Percentiles rank a stretch among this genome's conserved stretches.
Conservation (phyloP, 1,140 invertebrate species). For the Archivesica marissinica region DNA sequence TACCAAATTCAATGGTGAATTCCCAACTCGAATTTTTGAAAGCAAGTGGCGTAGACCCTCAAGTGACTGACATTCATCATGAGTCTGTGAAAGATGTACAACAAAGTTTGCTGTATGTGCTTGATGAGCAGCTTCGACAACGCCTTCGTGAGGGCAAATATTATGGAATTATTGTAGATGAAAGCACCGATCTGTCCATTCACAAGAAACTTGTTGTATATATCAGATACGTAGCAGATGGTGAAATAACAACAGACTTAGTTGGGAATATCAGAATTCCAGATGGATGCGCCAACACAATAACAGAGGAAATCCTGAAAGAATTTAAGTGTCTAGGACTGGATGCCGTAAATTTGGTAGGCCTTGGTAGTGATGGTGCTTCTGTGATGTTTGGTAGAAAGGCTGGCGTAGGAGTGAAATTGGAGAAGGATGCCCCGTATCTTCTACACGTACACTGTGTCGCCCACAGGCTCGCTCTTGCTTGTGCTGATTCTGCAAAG, state of each 20-base stretch:
- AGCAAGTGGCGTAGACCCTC: no score
- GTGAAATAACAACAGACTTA: neutral
- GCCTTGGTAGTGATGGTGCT: conserved; percentile 33
- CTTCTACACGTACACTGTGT: conserved; percentile 53
- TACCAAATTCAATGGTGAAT: no score
- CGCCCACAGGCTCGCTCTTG: conserved; percentile 21
- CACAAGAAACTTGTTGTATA: conserved; percentile 50
- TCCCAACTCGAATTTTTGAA: no score
- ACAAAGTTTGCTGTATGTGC: no score
- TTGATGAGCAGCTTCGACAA: no score
- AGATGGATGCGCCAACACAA: conserved; percentile 50
- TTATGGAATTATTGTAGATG: conserved; percentile 38
- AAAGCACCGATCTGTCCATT: conserved; percentile 48
- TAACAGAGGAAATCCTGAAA: conserved; percentile 18
- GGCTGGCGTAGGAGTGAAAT: conserved; percentile 28
- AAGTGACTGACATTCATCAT: no score
- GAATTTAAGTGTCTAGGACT: neutral
- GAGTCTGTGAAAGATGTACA: no score
- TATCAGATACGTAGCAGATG: conserved; percentile 7
- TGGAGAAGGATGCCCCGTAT: neutral
- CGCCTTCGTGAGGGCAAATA: no score
- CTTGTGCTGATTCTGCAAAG: conserved; percentile 17
- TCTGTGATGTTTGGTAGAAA: conserved; percentile 4
- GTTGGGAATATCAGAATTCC: neutral
- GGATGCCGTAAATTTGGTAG: conserved; percentile 1